Base-by-base conservation (phyloP, 53 echinoderm and acorn worm genomes). In the Holothuria leucospilota region DNA sequence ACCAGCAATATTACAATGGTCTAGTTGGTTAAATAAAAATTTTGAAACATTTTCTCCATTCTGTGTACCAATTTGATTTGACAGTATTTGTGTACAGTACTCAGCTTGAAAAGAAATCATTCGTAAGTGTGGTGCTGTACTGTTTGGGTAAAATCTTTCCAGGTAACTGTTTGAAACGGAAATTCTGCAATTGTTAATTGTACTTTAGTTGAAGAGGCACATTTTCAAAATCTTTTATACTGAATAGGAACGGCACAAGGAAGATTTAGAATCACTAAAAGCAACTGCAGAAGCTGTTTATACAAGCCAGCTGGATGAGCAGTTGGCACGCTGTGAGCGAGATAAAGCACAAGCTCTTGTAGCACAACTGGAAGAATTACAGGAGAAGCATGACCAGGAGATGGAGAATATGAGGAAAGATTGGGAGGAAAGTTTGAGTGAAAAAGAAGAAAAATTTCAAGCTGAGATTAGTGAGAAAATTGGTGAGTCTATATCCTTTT, bases 261-360 rank as follows among this genome's bases (percentile, higher is more conserved):
- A 91, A 49, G 95, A 98, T 69, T 59, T 95, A 53, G 89, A 95
- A 10, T 81, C 90, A 34, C 64, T 92, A 56, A 93, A 91, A 28
- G 40, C 85, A n/a, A 91, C 84, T 40, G 46, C 93, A 74, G 98
- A 98, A 67, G 88, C 93, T 75, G 81, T 93, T 34, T 81, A 98
- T 67, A 71, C 67, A 63, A 87, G 88, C 51, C 93, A 94, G 69
- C 42, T 81, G 15, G 95, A 98, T 78, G 85, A 87, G 8, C 64
- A 93, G 71, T 82, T 77, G 23, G 93, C 98, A 2, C 84, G 86
- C 49, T 61, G 84, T 41, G 89, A 91, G 13, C 90, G 84, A 29
- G 81, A 88, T 59, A 86, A 84, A 82, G 91, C 92, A 70, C 83
- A 72, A 58, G 95, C 92, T n/a, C 77, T 92, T 80, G 87, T 84